Evolutionary conservation across 2,888 invertebrate genomes (phyloP), one percentile per base, ranked within the genome.

Genomic region (Lasioglossum malachurum): DNA sequence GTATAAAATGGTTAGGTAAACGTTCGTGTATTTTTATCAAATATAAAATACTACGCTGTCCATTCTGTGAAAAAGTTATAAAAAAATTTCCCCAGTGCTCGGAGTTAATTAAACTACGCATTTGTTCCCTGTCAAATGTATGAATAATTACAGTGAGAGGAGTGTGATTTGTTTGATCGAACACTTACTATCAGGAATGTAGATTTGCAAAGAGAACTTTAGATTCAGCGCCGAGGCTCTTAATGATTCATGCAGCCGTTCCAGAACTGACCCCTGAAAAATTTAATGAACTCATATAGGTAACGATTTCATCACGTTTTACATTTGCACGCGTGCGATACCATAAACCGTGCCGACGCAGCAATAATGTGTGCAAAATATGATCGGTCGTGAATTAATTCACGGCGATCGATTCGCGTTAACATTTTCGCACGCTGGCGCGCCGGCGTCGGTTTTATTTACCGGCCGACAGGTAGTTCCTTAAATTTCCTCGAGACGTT

Each of bases 401-500:
- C n/a, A 23, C 38, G 69, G 8, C 69, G 38, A 38, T 69, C 69
- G 69, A 69, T 69, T 69, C 38, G 69, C 23, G 69, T 38, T 35
- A 38, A 69, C 23, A 38, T 69, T 69, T 69, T 35, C 69, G 44
- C 72, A 27, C 16, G 2, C 16, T 8, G 16, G 1, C 31, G 44
- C 16, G n/a, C 27, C 27, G 7, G 16, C 44, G 41, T 27, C 23
- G 57, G 60, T 49, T 49, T 60, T 78, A 81, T 83, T 86, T 57
- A 41, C 44, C 78, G 73, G 49, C 46, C 23, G 80, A 75, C 84
- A 44, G n/a, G 78, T 71, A 83, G 67, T 90, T 75, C 80, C 81
- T 88, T 87, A 89, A 90, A 90, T 88, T 88, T 88, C 81, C 82
- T 75, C 75, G 80, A 84, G 75, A 85, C 87, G 67, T 41, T 83